Base-by-base conservation (phyloP, 2,113 vertebrate species). In the Ranitomeya variabilis region DNA sequence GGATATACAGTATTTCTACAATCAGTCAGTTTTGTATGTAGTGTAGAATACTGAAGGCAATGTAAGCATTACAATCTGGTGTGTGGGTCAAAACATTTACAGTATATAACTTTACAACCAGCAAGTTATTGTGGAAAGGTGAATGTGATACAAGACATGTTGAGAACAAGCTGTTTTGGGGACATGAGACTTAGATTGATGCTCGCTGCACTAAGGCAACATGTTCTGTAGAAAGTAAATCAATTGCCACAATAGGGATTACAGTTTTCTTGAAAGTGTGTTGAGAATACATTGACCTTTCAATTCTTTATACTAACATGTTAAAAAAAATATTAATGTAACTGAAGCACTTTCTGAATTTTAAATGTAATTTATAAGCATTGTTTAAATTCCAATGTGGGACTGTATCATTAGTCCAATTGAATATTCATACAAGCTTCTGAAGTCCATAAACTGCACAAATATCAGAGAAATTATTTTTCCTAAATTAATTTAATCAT, bases 261-360 rank as follows among this genome's bases (percentile, higher is more conserved):
- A 79, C 79, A 79, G 85, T 80, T 86, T 86, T 66, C 21, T 26
- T 51, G 60, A 79, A 67, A 23, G n/a, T 55, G 19, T 54, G 60
- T 79, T 62, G 37, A 64, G 85, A 86, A 67, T 67, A 54, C 60
- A 76, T 79, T 86, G 85, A 79, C 76, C 74, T 86, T 86, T 86
- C 15, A 31, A 62, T 37, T 86, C 73, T 12, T 26, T 66, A 26
- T 54, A 64, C 85, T 52, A 21, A 67, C 45, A 67, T 23, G 59
- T 23, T 26, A n/a, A 66, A 79, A 78, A 16, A 55, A 79, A 78
- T 79, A 86, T 51, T 79, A 64, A 52, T 55, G 52, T 86, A 66
- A 67, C 76, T 79, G 23, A 86, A 67, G 31, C 67, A n/a, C 13
- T 80, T 80, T 86, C 19, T 67, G 45, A 67, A 16, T 55, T 69